Percentiles rank a stretch among this genome's conserved stretches.
These are phyloP conservation scores for Rhimphoctona megacephalus DNA, from an alignment of 2,888 invertebrate species.

Conservation along the genomic window DNA sequence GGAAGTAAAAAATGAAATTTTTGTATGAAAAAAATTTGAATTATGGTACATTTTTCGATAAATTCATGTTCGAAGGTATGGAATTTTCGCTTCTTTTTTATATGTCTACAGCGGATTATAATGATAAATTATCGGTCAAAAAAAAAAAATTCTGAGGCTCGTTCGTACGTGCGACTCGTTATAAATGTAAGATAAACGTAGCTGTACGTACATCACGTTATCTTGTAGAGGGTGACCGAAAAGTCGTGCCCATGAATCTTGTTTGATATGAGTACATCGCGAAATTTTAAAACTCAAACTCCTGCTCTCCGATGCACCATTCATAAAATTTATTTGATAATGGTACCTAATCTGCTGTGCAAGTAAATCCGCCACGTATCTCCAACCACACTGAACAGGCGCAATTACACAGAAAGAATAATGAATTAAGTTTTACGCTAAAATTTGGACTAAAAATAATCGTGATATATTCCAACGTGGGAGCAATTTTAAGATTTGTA, in stretches of 20 bases:
- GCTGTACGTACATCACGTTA: too few relatives aligned
- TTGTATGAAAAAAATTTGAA: slow-evolving; percentile 43
- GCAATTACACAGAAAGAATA: background rate
- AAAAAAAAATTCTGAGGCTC: background rate
- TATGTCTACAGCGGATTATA: slow-evolving; percentile 54
- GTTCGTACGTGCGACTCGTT: too few relatives aligned
- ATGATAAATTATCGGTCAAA: background rate
- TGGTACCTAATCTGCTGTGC: background rate
- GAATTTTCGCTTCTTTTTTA: slow-evolving; percentile 42
- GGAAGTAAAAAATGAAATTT: slow-evolving; percentile 11
- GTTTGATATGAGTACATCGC: background rate
- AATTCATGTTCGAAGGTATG: slow-evolving; percentile 8
- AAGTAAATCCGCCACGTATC: background rate
- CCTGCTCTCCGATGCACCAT: background rate
- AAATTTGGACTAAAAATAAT: background rate
- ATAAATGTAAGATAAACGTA: too few relatives aligned
- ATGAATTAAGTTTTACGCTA: background rate
- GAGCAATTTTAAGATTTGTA: background rate
- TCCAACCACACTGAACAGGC: too few relatives aligned
- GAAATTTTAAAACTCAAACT: background rate
- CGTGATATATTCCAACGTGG: background rate
- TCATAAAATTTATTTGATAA: background rate
- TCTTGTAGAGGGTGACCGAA: background rate
- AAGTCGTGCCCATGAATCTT: background rate
- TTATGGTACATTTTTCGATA: background rate